Evolutionary conservation across 2,888 invertebrate genomes (phyloP), one percentile per base, ranked within the genome.

Genomic region (Cheiracanthium punctorium): DNA sequence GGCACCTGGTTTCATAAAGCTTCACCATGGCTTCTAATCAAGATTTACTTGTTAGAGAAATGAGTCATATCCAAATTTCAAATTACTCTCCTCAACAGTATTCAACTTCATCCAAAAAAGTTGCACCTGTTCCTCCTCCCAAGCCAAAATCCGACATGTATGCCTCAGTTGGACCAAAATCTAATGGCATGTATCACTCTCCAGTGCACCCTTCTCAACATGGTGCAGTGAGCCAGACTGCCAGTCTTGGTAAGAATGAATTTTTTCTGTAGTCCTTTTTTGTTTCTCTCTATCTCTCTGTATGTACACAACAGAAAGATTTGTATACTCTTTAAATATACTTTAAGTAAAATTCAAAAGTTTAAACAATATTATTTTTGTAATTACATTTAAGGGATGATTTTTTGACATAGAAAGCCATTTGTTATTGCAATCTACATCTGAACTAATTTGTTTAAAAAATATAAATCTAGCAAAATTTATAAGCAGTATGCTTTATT

Each of bases 141-240:
- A 88, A 88, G 72, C 88, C 88, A 5, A 88, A 88, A 76, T 71
- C 85, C 2, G 87, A 87, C 30, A 81, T 87, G 76, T 87, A 87
- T 67, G 87, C 81, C 48, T 69, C 81, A 1, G 72, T 87, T 41
- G 48, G 37, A 33, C 52, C 72, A 12, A 87, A 87, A 73, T 81
- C 87, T 10, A 87, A 87, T 81, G 87, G 87, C 5, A 87, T 80
- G 87, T 87, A 77, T 33, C 87, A 87, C 48, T 71, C 77, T n/a
- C 73, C 80, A 2, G 67, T 77, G 41, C 77, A 73, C 58, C 67
- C 77, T 7, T 81, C 75, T 10, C 80, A 52, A 17, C 72, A 72
- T 29, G 48, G 75, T 10, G 20, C 77, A 8, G 32, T 43, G 41
- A 58, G 32, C 10, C n/a, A 67, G 32, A 24, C 37, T 28, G 10